phyloP scores from a whole-genome alignment of 2,888 invertebrate genomes.

The Dryomyza anilis region DNA sequence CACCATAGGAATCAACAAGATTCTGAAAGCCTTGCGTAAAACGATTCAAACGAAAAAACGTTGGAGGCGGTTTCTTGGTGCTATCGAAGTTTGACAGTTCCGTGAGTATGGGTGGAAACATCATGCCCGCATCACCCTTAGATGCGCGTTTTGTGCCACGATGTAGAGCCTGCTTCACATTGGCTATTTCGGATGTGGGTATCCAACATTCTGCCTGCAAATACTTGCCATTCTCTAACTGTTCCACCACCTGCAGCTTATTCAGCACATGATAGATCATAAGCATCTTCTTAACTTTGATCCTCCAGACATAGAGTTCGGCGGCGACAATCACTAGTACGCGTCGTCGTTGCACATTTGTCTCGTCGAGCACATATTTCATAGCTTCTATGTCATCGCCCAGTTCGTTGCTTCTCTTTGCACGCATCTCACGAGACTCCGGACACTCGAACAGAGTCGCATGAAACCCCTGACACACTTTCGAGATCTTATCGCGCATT shows the following conservation, averaged over 20 bases:
- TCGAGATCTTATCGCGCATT: slow-evolving; percentile 76
- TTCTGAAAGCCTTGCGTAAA: slow-evolving; percentile 83
- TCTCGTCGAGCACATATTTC: slow-evolving; percentile 73
- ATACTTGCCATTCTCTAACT: slow-evolving; percentile 69
- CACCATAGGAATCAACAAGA: slow-evolving; percentile 90
- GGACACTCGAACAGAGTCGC: slow-evolving; percentile 86
- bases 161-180: slow-evolving; percentile 75
- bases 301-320: slow-evolving; percentile 69
- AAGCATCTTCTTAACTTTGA: slow-evolving; percentile 81
- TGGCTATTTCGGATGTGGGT: slow-evolving; percentile 71
- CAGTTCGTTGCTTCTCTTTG: slow-evolving; percentile 76
- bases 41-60: slow-evolving; percentile 87
- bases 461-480: slow-evolving; percentile 83
- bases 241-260: slow-evolving; percentile 83
- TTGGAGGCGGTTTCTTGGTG: slow-evolving; percentile 74
- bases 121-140: slow-evolving; percentile 65
- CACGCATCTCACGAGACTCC: slow-evolving; percentile 71
- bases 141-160: slow-evolving; percentile 80
- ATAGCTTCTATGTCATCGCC: slow-evolving; percentile 77
- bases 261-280: slow-evolving; percentile 90
- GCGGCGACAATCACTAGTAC: slow-evolving; percentile 62
- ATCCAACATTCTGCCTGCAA: slow-evolving; percentile 90
- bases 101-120: slow-evolving; percentile 83
- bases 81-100: slow-evolving; percentile 53
- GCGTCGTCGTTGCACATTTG: slow-evolving; percentile 75